Conservation (phyloP, 1,140 invertebrate genomes). For the Pseudoatta argentina region DNA sequence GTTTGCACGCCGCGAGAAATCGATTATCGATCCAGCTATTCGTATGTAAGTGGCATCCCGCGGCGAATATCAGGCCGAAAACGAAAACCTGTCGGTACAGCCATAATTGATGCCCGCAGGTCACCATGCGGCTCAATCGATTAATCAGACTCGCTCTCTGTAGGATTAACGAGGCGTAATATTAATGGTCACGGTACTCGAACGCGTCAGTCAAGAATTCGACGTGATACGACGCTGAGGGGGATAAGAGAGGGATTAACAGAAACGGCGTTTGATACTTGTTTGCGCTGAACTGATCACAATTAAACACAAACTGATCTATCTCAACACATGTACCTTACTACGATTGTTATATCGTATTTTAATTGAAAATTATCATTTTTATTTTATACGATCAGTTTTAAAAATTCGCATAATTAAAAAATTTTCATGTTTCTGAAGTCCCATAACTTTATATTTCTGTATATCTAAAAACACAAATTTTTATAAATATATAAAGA, state of each 20-base stretch:
- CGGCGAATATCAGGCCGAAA: slow-evolving; percentile 72
- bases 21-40: slow-evolving; percentile 68
- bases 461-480: not conserved
- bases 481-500: not conserved
- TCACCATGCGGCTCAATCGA: slow-evolving; percentile 68
- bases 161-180: slow-evolving; percentile 74
- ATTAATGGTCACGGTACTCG: slow-evolving; percentile 70
- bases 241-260: slow-evolving; percentile 46
- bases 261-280: slow-evolving; percentile 31
- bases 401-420: not conserved
- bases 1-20: slow-evolving; percentile 66
- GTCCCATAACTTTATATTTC: not conserved
- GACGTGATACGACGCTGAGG: slow-evolving; percentile 11
- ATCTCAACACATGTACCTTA: not conserved
- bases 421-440: not conserved
- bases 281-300: not conserved
- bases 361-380: slow-evolving; percentile 15
- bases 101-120: slow-evolving; percentile 72
- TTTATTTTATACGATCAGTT: too few species aligned
- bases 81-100: slow-evolving; percentile 74
- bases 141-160: slow-evolving; percentile 72
- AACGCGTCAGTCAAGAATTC: slow-evolving; percentile 51
- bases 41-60: slow-evolving; percentile 71
- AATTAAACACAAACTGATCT: slow-evolving; percentile 15
- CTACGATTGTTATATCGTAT: not conserved